Evolutionary conservation across 2,888 invertebrate genomes (phyloP), one percentile per base, ranked within the genome.

Genomic region (Piscicola geometra): DNA sequence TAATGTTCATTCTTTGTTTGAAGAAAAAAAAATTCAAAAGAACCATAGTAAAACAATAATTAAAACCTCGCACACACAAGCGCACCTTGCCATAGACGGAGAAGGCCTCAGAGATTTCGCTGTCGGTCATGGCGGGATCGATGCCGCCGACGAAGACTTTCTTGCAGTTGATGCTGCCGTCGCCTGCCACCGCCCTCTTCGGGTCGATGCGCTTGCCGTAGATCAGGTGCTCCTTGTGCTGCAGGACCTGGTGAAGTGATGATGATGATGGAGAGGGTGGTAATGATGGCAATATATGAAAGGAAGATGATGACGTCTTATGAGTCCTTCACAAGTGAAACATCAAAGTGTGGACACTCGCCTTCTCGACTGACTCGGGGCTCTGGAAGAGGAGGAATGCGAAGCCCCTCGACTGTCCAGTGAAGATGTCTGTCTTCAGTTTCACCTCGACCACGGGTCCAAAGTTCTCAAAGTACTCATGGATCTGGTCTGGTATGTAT

Each of bases 381-480:
- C 32, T 36, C 25, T 70, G 70, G 25, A 70, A 70, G n/a, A 41
- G 36, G 3, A 70, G 47, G 70, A 70, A 70, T 5, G 70, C 70
- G 41, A 70, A 70, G 21, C 70, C 70, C 41, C 70, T 33, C 3
- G 70, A 70, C 28, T 70, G 70, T 3, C 70, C 70, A 12, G 70
- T 70, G 32, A 36, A 70, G 18, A 70, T 70, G 70, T 70, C 70
- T 70, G 70, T 70, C 25, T 70, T 70, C 41, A 70, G 25, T 25
- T 70, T 70, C 21, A 70, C 70, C 25, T 70, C 70, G 9, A 70
- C 70, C 15, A 70, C 70, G 3, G 70, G 70, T 12, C 70, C 70
- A 70, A 70, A 70, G 9, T 25, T 70, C 47, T 70, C 70, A 70
- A 70, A 70, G 47, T 70, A 70, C 47, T 70, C 70, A 70, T 70